Evolutionary conservation across 2,888 invertebrate genomes (phyloP).

Genomic region (Macrophya alboannulata): DNA sequence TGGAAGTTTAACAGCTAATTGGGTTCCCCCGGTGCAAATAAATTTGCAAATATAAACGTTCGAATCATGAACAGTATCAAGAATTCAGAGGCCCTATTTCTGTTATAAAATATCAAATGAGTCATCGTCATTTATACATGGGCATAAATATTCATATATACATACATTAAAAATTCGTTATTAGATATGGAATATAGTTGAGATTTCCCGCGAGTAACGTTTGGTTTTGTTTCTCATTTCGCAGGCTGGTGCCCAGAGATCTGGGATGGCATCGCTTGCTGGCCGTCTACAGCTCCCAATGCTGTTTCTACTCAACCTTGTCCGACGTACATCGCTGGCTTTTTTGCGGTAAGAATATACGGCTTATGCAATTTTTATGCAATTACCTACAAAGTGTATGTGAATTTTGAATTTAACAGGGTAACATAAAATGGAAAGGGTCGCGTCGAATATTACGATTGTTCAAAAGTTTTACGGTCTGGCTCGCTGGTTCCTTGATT

Average conservation of each 20-base stretch:
- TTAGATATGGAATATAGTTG: neutral
- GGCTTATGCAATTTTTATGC: neutral
- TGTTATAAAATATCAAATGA: neutral
- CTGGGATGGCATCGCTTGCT: constrained; percentile 83
- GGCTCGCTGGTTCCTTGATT: neutral
- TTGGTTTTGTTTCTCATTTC: constrained; percentile 53
- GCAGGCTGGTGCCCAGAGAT: constrained; percentile 81
- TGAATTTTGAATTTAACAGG: neutral
- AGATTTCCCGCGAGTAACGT: constrained; percentile 7
- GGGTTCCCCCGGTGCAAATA: no score
- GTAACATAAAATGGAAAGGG: neutral
- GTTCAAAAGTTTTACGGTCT: neutral
- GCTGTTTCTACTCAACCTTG: constrained; percentile 79
- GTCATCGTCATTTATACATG: neutral
- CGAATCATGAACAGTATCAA: no score
- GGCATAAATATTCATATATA: neutral
- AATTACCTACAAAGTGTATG: neutral
- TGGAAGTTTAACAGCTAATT: no score
- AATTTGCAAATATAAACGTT: no score
- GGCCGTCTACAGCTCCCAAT: constrained; percentile 81
- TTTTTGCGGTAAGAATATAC: constrained; percentile 65
- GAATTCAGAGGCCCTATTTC: neutral
- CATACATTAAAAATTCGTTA: neutral
- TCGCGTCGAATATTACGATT: neutral
- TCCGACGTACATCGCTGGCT: constrained; percentile 82